A percentile compares a stretch with the other conserved stretches of the same genome.
Conservation (phyloP, 2,888 invertebrate species). For the Periphyllus acericola region DNA sequence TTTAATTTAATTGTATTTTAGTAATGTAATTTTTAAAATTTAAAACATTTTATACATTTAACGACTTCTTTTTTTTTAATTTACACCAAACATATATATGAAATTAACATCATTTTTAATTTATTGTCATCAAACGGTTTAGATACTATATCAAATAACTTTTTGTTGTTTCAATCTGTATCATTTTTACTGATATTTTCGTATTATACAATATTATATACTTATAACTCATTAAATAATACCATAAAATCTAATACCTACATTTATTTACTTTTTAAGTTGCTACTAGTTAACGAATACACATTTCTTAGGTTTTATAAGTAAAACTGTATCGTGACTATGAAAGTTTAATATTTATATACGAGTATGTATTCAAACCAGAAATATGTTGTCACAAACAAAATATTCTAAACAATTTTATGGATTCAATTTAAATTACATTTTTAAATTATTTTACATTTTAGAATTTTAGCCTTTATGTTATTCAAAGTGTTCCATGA, state of each 20-base stretch:
- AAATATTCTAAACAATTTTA: too few relatives aligned
- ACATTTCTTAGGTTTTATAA: neutral
- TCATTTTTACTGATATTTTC: neutral
- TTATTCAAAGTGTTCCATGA: too few relatives aligned
- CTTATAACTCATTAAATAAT: neutral
- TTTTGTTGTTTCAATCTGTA: neutral
- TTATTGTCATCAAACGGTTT: neutral
- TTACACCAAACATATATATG: neutral
- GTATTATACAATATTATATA: neutral
- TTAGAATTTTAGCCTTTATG: too few relatives aligned
- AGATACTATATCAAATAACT: neutral
- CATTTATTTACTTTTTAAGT: neutral
- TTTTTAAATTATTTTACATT: too few relatives aligned
- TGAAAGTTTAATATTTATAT: neutral
- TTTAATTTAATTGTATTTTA: too few relatives aligned
- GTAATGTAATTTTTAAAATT: too few relatives aligned
- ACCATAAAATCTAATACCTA: neutral
- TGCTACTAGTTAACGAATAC: too few relatives aligned
- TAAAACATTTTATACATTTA: too few relatives aligned
- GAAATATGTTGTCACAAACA: too few relatives aligned
- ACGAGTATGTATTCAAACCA: too few relatives aligned
- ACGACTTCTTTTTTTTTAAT: too few relatives aligned
- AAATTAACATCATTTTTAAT: neutral
- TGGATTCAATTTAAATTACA: too few relatives aligned
- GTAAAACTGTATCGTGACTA: neutral